A percentile compares a stretch with the other conserved stretches of the same genome.
Evolutionary conservation across 53 echinoderm and acorn worm genomes (phyloP).

Genomic region (Stichopus horrens): DNA sequence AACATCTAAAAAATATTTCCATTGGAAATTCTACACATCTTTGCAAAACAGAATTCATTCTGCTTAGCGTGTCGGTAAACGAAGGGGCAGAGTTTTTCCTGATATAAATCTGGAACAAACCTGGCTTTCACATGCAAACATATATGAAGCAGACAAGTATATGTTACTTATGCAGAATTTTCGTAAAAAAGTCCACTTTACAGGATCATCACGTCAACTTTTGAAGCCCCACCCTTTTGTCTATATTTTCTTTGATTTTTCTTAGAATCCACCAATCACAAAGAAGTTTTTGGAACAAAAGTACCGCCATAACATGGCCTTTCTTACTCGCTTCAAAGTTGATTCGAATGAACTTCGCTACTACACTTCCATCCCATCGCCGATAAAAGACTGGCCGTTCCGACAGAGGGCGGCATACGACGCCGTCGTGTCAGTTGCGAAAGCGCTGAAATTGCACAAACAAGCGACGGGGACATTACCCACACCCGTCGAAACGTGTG

Average conservation of each 20-base stretch:
- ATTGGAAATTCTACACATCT: too few relatives aligned
- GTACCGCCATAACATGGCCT: constrained; percentile 81
- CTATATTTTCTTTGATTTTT: neutral
- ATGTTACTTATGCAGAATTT: too few relatives aligned
- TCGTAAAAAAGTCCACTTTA: too few relatives aligned
- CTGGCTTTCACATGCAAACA: too few relatives aligned
- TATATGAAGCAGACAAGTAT: too few relatives aligned
- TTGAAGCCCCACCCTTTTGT: neutral
- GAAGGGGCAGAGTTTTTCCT: too few relatives aligned
- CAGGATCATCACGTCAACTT: too few relatives aligned
- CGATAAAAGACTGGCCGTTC: constrained; percentile 75
- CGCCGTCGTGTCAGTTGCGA: constrained; percentile 61
- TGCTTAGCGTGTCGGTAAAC: too few relatives aligned
- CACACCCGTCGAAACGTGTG: constrained; percentile 52
- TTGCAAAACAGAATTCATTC: too few relatives aligned
- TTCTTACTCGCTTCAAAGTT: constrained; percentile 77
- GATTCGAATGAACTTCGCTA: constrained; percentile 37
- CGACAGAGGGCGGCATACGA: constrained; percentile 77
- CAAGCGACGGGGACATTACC: constrained; percentile 52
- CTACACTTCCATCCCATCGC: constrained; percentile 2
- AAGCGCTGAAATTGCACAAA: constrained; percentile 55
- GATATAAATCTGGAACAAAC: too few relatives aligned
- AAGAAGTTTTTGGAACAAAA: constrained; percentile 68
- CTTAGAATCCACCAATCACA: constrained; percentile 57
- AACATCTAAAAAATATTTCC: too few relatives aligned